Percentiles rank a stretch among this genome's conserved stretches.
Evolutionary conservation across 2,113 vertebrate genomes (phyloP).

Genomic region (Ahaetulla prasina): DNA sequence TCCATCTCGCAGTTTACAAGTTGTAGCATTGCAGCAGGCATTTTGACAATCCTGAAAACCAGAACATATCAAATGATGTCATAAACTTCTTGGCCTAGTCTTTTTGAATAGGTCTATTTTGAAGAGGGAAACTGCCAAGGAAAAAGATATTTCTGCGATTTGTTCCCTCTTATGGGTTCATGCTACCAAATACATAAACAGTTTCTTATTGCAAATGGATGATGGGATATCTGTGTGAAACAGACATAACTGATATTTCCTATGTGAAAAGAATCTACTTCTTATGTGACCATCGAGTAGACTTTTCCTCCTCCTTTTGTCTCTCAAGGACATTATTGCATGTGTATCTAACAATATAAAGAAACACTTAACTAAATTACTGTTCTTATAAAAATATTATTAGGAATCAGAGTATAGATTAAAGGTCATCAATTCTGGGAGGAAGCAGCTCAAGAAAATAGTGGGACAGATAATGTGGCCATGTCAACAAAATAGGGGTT

Average conservation of each 20-base stretch:
- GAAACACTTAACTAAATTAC: too few relatives aligned
- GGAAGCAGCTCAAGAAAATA: background rate
- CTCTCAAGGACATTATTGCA: background rate
- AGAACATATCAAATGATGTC: rapidly evolving
- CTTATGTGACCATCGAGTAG: background rate
- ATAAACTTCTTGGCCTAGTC: rapidly evolving
- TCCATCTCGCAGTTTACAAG: conserved; percentile 53
- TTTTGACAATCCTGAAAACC: conserved; percentile 65
- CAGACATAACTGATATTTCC: too few relatives aligned
- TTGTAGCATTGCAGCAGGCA: conserved; percentile 64
- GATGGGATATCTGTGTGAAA: too few relatives aligned
- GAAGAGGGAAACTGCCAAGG: too few relatives aligned
- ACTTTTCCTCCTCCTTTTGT: background rate
- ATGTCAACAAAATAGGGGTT: background rate
- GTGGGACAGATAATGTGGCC: background rate
- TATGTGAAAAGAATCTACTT: too few relatives aligned
- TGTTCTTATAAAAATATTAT: background rate
- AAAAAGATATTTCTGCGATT: background rate
- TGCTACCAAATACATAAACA: rapidly evolving
- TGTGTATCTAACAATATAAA: too few relatives aligned
- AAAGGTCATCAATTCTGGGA: background rate
- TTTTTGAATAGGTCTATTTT: too few relatives aligned
- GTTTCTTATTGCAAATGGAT: rapidly evolving
- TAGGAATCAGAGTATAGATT: background rate
- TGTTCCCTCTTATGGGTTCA: background rate